phyloP scores from a whole-genome alignment of 2,113 vertebrate genomes.

The Platycercus adscitus region DNA sequence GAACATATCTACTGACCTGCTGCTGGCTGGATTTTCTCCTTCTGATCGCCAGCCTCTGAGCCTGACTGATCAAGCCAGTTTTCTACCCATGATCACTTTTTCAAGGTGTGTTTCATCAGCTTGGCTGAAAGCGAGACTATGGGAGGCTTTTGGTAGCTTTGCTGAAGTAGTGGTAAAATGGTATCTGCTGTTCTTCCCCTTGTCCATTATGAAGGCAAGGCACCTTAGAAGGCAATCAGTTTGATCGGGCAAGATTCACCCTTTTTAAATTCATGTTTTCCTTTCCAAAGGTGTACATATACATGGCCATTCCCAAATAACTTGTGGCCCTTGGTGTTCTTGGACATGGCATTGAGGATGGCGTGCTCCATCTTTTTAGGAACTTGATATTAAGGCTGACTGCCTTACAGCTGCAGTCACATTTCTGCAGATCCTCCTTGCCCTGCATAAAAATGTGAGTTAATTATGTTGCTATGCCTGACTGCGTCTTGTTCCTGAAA shows the following conservation, averaged over 20 bases:
- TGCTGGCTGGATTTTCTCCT: background rate
- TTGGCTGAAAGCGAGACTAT: background rate
- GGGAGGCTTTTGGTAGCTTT: background rate
- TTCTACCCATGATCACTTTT: background rate
- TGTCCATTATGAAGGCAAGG: background rate
- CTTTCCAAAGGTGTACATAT: background rate
- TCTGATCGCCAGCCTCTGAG: background rate
- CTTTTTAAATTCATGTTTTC: background rate
- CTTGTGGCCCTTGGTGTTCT: background rate
- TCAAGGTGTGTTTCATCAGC: background rate
- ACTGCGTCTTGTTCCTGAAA: background rate
- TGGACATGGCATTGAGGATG: fast-evolving
- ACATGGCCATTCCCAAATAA: background rate
- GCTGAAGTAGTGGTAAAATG: background rate
- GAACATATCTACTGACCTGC: background rate
- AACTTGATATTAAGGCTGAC: background rate
- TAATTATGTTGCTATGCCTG: background rate
- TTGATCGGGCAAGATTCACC: background rate
- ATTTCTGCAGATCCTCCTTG: background rate
- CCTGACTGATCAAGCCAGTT: background rate
- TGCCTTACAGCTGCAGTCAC: background rate
- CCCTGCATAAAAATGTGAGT: background rate
- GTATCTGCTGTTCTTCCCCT: background rate
- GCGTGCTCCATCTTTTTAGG: background rate
- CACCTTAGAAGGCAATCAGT: background rate